Base-by-base conservation (phyloP, 2,797 vertebrate genomes). In the Taeniopygia guttata region DNA sequence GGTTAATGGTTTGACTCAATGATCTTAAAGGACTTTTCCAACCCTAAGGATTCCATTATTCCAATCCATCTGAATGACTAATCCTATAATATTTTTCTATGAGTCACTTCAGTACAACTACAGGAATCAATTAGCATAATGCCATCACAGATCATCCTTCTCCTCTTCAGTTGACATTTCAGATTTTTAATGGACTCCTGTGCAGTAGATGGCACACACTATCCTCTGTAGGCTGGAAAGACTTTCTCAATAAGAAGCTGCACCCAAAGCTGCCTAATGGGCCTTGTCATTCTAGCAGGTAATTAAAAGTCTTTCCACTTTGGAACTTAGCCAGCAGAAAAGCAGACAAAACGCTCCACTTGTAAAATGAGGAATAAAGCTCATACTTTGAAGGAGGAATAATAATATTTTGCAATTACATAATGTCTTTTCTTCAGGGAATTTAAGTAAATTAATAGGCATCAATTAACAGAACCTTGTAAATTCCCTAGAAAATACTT, bases 271-370 rank as follows among this genome's bases (percentile, higher is more conserved):
- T 93, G 84, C 81, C 82, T 91, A 90, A 96, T 90, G 62, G 88
- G 14, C 84, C 79, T 88, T 84, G 83, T 79, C 90, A 69, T 48
- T 93, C 51, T 42, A 96, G 45, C 70, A 90, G 74, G 81, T 94
- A 96, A 96, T 96, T 95, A 95, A 95, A 95, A 95, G 73, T n/a
- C 40, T 93, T 95, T 55, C 25, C 40, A 72, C 30, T 89, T 82
- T 80, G 60, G 87, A 88, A 96, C 67, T 84, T 72, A 84, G 64
- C 82, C 96, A 92, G n/a, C 25, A 86, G 51, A 84, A 95, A 86
- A 93, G 58, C 46, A 91, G n/a, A 77, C 1, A 2, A 51, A 93
- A 86, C 54, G 23, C 15, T 75, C 34, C 43, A 82, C 42, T 92
- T 75, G 38, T 52, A 70, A 91, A 49, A 72, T n/a, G 43, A 89